Evolutionary conservation across 1,140 invertebrate genomes (phyloP), one percentile per base, ranked within the genome.

Genomic region (Tenebrio molitor): DNA sequence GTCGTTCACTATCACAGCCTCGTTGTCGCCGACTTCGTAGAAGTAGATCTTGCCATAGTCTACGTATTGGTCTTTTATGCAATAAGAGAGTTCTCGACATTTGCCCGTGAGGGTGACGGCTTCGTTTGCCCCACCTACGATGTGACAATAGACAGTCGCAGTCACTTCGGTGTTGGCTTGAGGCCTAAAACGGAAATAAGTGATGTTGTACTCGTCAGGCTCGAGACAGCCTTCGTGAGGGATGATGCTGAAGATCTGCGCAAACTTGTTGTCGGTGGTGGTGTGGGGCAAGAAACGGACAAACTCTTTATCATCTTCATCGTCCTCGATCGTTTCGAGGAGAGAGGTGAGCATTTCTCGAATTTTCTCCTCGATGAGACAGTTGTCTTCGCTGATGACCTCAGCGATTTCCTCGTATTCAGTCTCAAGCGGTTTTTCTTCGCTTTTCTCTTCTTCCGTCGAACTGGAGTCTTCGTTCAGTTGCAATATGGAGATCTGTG

Each of bases 111-210:
- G 65, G 3, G 69, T 63, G 1, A 87, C 29, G 0, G 64, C 12
- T 72, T 84, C 77, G 5, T 80, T 63, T 5, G 80, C 78, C 2
- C 86, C 86, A 0, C 80, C 78, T n/a, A 76, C 7, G 12, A 86
- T 75, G 33, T 81, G 71, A 68, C 84, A 86, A 34, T 80, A 19
- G 3, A 79, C 76, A 2, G 70, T 69, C 1, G 73, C 81, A 7
- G 75, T 65, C 0, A 83, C 17, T 66, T 73, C 76, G 2, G 80
- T 77, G n/a, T 80, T 77, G 21, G 81, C 69, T 1, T 73, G 69
- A 0, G 82, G 82, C 34, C 77, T 79, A 67, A 86, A 85, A 6
- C 64, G 75, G 8, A 86, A 71, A 10, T 76, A 78, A 6, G 85
- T 50, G 0, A 76, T 68, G 71, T 81, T 76, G 4, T 75, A 78